Base-by-base conservation (phyloP, 2,888 invertebrate species). In the Kryphioiulus occultus region DNA sequence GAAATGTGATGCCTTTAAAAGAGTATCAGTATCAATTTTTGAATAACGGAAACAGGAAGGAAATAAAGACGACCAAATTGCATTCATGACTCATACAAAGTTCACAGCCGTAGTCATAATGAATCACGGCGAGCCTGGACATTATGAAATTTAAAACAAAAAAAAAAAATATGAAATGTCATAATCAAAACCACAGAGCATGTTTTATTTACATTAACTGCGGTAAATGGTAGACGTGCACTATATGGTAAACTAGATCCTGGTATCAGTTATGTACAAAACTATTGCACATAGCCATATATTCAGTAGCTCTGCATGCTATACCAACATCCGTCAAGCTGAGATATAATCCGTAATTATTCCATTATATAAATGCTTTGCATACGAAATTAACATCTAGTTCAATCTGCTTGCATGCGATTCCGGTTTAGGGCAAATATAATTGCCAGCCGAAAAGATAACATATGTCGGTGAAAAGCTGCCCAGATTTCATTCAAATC, bases 371-470 rank as follows among this genome's bases (percentile, higher is more conserved):
- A 26, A 68, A 68, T 68, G 68, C 12, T 68, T 68, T 68, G 68
- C 68, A 26, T 68, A 68, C 26, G 10, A 26, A 68, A 68, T 68
- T 68, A 68, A 68, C 68, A 68, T 68, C 53, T 68, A 68, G n/a
- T n/a, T 68, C 68, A 68, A 68, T 68, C 22, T 68, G 26, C 68
- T 26, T 26, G 68, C 68, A 26, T 68, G 68, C 68, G 22, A 26
- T 68, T 68, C 68, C 68, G 68, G 68, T 68, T 68, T 68, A 10
- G 68, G 26, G 68, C 68, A 68, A 68, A 68, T 68, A 68, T 68
- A 68, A 68, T 68, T 68, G 68, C 9, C 26, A 68, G 68, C 10
- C 12, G 12, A 68, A 68, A 68, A 26, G 68, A 68, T 68, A 68
- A 68, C 68, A 68, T 26, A 26, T 26, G 68, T 26, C 26, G 26